These are phyloP conservation scores for Bos taurus DNA, from an alignment of 2,113 vertebrate species.

Conservation along the genomic window ARS-UCD2.0 NC_037340.1:70988001-70988500, in stretches of 20 bases:
- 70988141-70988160: background rate
- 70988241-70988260: background rate
- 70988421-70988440: no score
- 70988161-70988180: background rate
- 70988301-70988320: background rate
- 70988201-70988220: background rate
- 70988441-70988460: no score
- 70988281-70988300: background rate
- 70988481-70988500: no score
- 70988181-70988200: background rate
- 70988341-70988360: rapidly evolving
- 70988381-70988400: background rate
- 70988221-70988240: background rate
- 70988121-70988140: background rate
- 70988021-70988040: background rate
- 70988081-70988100: background rate
- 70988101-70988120: background rate
- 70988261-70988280: rapidly evolving
- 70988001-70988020: background rate
- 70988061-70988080: background rate
- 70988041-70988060: background rate
- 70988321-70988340: background rate
- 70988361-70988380: background rate
- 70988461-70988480: no score
- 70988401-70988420: background rate